Base-by-base conservation (phyloP, 2,888 invertebrate genomes). In the Clivina fossor region DNA sequence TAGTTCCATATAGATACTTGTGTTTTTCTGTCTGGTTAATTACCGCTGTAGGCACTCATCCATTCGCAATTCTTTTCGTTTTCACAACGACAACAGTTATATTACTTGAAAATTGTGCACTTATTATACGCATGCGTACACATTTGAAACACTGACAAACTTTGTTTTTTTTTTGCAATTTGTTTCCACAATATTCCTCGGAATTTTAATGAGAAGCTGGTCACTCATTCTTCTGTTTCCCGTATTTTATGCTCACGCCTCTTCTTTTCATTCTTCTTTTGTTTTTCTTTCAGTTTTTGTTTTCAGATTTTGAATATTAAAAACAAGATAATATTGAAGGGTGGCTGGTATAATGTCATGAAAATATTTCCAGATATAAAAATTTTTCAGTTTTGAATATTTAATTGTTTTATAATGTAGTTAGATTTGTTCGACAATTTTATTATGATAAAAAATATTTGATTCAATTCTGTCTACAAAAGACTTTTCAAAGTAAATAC, bases 21-120 rank as follows among this genome's bases (percentile, higher is more conserved):
- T n/a, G n/a, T n/a, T n/a, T n/a, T n/a, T n/a, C n/a, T n/a, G n/a
- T 48, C 48, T 37, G 35, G 35, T 48, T 48, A 48, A 48, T 48
- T 48, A 48, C 37, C 48, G 37, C 48, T 26, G 18, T 35, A 26
- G 37, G 48, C 37, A 37, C 26, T 24, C 22, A 26, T 8, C 43
- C 43, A 16, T 43, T 47, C 32, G 18, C 15, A 13, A 22, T 16
- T 40, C 40, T n/a, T n/a, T n/a, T 15, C 1, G 15, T 47, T 40
- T 47, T 35, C 33, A 47, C 15, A 47, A 32, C 47, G 33, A 47
- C 35, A 9, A 47, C 30, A 46, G 47, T 47, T 47, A 35, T 32
- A 47, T 47, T 47, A 47, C 35, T 22, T 47, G 47, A 47, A 35
- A 35, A 47, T 13, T 35, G 47, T 47, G 47, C n/a, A 47, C 47